Evolutionary conservation across 2,113 vertebrate genomes (phyloP).

Genomic region (Hucho hucho): DNA sequence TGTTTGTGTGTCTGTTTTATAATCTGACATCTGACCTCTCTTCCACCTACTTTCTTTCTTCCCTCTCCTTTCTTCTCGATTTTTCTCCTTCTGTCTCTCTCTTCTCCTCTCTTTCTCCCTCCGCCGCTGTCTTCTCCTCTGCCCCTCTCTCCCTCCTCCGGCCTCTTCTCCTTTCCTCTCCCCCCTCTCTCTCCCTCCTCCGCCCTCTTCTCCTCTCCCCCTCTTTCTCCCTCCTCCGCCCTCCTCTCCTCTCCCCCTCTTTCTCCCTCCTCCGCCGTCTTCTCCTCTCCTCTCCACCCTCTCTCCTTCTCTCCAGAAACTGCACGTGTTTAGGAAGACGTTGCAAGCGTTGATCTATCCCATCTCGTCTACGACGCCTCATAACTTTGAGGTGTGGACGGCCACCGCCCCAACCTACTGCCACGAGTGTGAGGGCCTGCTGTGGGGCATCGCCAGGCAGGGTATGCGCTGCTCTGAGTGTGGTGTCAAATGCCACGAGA

Average conservation of each 20-base stretch:
- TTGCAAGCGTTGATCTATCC: conserved; percentile 96
- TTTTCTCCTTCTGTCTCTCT: conserved; percentile 4
- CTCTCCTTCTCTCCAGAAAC: conserved; percentile 78
- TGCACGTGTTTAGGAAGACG: conserved; percentile 95
- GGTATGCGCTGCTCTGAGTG: conserved; percentile 96
- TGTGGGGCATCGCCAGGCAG: conserved; percentile 97
- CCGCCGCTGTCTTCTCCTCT: conserved; percentile 24
- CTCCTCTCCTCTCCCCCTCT: neutral
- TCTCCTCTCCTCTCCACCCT: conserved; percentile 24
- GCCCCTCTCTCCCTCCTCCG: conserved; percentile 41
- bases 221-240: conserved; percentile 43
- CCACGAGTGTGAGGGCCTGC: conserved; percentile 94
- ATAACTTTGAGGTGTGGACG: conserved; percentile 98
- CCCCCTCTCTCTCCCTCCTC: conserved; percentile 4
- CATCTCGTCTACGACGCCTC: conserved; percentile 95
- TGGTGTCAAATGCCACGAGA: conserved; percentile 98
- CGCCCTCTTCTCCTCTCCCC: neutral
- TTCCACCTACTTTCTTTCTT: conserved; percentile 35
- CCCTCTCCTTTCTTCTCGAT: conserved; percentile 36
- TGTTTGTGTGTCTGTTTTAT: neutral
- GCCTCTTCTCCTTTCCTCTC: conserved; percentile 3
- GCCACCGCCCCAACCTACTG: conserved; percentile 97
- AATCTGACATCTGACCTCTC: neutral
- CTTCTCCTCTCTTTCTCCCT: conserved; percentile 41
- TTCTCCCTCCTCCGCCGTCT: conserved; percentile 8